Evolutionary conservation across 2,113 vertebrate species (phyloP).

Genomic region (Thamnophis sirtalis): DNA sequence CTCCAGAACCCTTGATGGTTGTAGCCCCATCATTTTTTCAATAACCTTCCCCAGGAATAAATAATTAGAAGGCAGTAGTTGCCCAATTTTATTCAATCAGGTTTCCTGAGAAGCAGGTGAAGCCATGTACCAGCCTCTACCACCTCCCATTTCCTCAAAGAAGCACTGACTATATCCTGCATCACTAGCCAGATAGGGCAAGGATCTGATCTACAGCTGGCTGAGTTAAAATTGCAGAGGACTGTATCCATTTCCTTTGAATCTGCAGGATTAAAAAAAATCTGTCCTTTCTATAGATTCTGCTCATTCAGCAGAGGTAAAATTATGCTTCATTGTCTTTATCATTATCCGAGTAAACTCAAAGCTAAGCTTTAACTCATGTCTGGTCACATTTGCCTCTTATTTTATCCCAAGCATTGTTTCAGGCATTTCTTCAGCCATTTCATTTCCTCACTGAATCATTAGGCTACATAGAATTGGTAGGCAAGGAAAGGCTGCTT

Average conservation of each 20-base stretch:
- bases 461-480: background rate
- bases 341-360: background rate
- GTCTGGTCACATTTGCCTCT: background rate
- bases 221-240: background rate
- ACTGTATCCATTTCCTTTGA: background rate
- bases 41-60: background rate
- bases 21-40: background rate
- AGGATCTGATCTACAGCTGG: background rate
- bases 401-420: background rate
- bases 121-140: background rate
- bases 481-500: background rate
- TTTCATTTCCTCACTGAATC: background rate
- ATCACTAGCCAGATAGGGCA: background rate
- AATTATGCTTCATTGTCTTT: background rate
- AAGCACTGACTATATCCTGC: background rate
- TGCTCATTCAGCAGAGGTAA: background rate
- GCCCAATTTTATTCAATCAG: background rate
- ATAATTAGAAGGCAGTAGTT: background rate
- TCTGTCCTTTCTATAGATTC: background rate
- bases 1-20: background rate
- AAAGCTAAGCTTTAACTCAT: background rate
- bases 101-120: background rate
- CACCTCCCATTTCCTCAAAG: background rate
- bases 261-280: background rate
- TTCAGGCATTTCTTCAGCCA: background rate